Percentiles rank a stretch among this genome's conserved stretches.
Evolutionary conservation across 2,888 invertebrate species (phyloP).

Genomic region (Petrolisthes cinctipes): DNA sequence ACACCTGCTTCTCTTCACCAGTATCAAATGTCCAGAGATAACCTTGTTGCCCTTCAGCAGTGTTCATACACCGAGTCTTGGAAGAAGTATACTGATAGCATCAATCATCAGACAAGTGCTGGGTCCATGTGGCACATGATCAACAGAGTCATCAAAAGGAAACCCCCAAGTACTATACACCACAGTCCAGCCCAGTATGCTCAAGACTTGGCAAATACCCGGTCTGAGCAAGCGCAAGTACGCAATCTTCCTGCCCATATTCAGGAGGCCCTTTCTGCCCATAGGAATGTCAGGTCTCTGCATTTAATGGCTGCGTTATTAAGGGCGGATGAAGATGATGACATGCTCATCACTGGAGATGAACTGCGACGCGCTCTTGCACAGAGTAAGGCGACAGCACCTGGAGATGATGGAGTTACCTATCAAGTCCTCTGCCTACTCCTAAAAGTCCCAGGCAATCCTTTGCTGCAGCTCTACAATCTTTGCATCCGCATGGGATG

Average conservation of each 20-base stretch:
- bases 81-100: conserved; percentile 21
- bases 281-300: not conserved
- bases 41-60: conserved; percentile 20
- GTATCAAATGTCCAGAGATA: conserved; percentile 10
- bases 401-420: too few relatives aligned
- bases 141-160: conserved; percentile 25
- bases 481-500: too few relatives aligned
- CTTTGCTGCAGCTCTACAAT: not conserved
- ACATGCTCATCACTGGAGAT: not conserved
- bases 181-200: not conserved
- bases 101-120: not conserved
- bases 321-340: not conserved
- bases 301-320: not conserved
- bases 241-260: not conserved
- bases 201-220: not conserved
- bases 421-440: too few relatives aligned
- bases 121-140: conserved; percentile 20
- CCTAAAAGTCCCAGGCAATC: not conserved
- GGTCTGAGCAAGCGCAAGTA: conserved; percentile 10
- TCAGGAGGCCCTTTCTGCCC: not conserved
- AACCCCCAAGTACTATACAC: conserved; percentile 20
- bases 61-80: conserved; percentile 14
- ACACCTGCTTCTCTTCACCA: conserved; percentile 17
- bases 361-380: not conserved
- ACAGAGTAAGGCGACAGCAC: not conserved